These are phyloP conservation scores for Lucilia cuprina DNA, from an alignment of 1,140 invertebrate species.

Conservation along the genomic window DNA sequence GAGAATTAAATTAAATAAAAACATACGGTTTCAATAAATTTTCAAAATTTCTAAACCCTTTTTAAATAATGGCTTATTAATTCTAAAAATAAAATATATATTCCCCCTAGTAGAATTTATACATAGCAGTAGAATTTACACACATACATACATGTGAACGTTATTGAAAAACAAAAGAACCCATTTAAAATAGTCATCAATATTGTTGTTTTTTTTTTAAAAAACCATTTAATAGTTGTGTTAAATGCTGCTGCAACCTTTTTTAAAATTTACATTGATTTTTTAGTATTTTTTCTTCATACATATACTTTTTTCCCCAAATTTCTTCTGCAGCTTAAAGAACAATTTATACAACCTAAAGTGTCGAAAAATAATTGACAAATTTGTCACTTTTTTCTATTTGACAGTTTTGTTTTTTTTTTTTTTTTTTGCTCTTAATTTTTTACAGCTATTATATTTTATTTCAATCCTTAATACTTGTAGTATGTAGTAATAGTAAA, in stretches of 20 bases:
- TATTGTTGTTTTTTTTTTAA: conserved; percentile 9
- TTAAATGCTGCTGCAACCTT: conserved; percentile 19
- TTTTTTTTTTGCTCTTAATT: not conserved
- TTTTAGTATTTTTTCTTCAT: not conserved
- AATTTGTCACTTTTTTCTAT: conserved; percentile 31
- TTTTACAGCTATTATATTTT: not conserved
- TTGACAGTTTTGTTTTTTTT: conserved; percentile 25
- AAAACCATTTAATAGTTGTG: conserved; percentile 25
- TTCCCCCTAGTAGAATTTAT: too few species aligned
- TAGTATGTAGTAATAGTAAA: conserved; percentile 17
- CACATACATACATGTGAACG: not conserved
- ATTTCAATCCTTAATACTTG: not conserved
- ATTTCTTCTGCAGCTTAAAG: not conserved
- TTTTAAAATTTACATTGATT: not conserved
- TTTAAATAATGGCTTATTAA: not conserved
- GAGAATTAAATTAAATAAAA: too few species aligned
- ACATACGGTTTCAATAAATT: not conserved
- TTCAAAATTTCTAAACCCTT: not conserved
- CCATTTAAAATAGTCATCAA: conserved; percentile 19
- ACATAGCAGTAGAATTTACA: too few species aligned
- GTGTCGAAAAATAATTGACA: conserved; percentile 17
- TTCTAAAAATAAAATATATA: too few species aligned
- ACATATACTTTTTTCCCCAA: not conserved
- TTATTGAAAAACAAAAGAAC: not conserved
- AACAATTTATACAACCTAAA: not conserved